Percentiles rank a stretch among this genome's conserved stretches.
Evolutionary conservation across 2,888 invertebrate species (phyloP).

Genomic region (Agriopis leucophaearia): DNA sequence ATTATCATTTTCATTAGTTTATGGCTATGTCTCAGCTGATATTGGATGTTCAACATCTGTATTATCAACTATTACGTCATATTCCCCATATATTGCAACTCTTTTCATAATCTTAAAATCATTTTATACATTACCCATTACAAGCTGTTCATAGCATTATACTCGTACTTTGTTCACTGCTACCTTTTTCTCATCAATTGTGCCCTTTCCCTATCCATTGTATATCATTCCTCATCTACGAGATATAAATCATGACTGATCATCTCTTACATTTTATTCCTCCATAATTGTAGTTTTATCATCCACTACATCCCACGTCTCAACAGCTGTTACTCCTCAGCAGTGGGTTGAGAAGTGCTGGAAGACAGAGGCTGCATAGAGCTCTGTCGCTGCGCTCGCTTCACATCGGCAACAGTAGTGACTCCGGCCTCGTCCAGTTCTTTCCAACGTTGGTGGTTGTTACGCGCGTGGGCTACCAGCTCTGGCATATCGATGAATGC

Average conservation of each 20-base stretch:
- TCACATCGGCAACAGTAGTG: slow-evolving; percentile 90
- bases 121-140: not conserved
- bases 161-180: not conserved
- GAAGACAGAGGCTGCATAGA: slow-evolving; percentile 52
- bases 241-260: too few relatives aligned
- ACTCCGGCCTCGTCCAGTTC: slow-evolving; percentile 92
- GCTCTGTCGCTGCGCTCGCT: slow-evolving; percentile 68
- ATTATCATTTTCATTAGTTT: not conserved
- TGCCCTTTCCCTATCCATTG: not conserved
- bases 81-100: not conserved
- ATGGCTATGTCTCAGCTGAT: not conserved
- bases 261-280: not conserved
- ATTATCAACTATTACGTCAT: slow-evolving; percentile 2
- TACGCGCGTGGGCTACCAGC: slow-evolving; percentile 92
- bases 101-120: slow-evolving; percentile 4
- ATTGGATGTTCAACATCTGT: not conserved
- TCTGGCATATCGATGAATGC: slow-evolving; percentile 98
- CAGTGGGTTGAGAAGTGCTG: slow-evolving; percentile 59
- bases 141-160: not conserved
- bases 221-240: not conserved
- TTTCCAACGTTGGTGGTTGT: slow-evolving; percentile 97
- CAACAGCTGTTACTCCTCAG: slow-evolving; percentile 58
- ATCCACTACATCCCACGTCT: not conserved
- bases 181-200: not conserved
- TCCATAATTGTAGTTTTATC: not conserved